Percentiles rank a stretch among this genome's conserved stretches.
Evolutionary conservation across 2,888 invertebrate species (phyloP).

Genomic region (Synanthedon tipuliformis): DNA sequence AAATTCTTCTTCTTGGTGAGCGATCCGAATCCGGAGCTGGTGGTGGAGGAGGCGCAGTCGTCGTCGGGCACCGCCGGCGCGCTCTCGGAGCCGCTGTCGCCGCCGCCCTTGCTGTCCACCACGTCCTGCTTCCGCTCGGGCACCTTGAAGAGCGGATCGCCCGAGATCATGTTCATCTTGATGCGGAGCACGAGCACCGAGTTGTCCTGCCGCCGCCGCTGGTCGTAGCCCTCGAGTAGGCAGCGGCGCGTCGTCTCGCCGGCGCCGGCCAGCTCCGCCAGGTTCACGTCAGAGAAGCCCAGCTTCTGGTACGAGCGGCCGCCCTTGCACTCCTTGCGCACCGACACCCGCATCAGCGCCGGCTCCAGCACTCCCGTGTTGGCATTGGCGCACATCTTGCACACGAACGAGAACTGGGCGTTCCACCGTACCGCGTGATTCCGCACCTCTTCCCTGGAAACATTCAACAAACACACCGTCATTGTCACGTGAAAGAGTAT

Average conservation of each 20-base stretch:
- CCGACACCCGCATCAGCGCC: constrained; percentile 92
- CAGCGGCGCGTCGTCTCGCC: constrained; percentile 88
- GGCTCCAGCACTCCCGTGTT: constrained; percentile 95
- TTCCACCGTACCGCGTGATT: constrained; percentile 96
- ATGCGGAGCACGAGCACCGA: constrained; percentile 92
- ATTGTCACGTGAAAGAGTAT: not conserved
- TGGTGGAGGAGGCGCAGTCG: constrained; percentile 77
- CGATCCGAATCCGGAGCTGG: constrained; percentile 88
- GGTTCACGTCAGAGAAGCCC: constrained; percentile 96
- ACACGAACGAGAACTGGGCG: constrained; percentile 89
- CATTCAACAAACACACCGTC: constrained; percentile 2
- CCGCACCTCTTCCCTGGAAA: constrained; percentile 87
- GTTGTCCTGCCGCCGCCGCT: constrained; percentile 93
- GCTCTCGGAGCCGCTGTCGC: constrained; percentile 57
- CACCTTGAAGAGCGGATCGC: constrained; percentile 97
- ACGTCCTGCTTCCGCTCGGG: constrained; percentile 57
- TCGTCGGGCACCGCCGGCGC: constrained; percentile 61
- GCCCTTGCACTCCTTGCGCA: constrained; percentile 89
- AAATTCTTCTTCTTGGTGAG: constrained; percentile 81
- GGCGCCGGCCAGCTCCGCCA: constrained; percentile 96
- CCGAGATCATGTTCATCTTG: constrained; percentile 93
- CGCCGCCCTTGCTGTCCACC: constrained; percentile 35
- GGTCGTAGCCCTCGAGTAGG: constrained; percentile 95
- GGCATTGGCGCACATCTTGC: constrained; percentile 97
- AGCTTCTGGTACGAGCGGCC: constrained; percentile 94